These are phyloP conservation scores for Drosophila bunnanda DNA, from an alignment of 2,888 invertebrate species.

Conservation along the genomic window DNA sequence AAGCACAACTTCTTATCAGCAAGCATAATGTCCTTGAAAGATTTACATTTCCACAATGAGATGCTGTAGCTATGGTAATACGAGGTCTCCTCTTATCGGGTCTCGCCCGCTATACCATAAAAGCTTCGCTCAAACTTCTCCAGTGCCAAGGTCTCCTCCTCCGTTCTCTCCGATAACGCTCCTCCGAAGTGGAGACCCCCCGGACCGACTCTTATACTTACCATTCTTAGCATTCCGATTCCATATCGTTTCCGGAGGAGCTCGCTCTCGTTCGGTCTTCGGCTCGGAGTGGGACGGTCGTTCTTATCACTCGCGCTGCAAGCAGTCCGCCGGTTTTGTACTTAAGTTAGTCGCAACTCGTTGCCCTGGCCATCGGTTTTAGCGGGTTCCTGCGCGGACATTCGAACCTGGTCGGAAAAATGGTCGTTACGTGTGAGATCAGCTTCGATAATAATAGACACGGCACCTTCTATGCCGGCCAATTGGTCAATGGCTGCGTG, in stretches of 20 bases:
- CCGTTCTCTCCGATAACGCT: slow-evolving; percentile 31
- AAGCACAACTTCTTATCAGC: neutral
- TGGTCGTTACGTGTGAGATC: slow-evolving; percentile 83
- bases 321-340: slow-evolving; percentile 36
- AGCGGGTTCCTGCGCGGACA: slow-evolving; percentile 16
- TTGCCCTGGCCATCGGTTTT: slow-evolving; percentile 41
- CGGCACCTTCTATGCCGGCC: slow-evolving; percentile 83
- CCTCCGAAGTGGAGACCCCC: neutral
- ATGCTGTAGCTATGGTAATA: slow-evolving; percentile 3
- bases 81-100: neutral
- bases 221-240: slow-evolving; percentile 42
- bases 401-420: slow-evolving; percentile 45
- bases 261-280: slow-evolving; percentile 35
- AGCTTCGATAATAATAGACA: slow-evolving; percentile 82
- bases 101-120: slow-evolving; percentile 11
- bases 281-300: slow-evolving; percentile 18
- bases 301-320: slow-evolving; percentile 53
- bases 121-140: slow-evolving; percentile 14
- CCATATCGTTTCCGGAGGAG: slow-evolving; percentile 45
- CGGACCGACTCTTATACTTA: slow-evolving; percentile 51
- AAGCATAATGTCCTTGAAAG: neutral
- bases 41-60: neutral
- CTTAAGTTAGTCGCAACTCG: slow-evolving; percentile 58
- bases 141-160: slow-evolving; percentile 61
- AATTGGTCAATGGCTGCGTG: slow-evolving; percentile 79